These are phyloP conservation scores for Masticophis lateralis DNA, from an alignment of 2,797 vertebrate genomes.

Conservation along the genomic window DNA sequence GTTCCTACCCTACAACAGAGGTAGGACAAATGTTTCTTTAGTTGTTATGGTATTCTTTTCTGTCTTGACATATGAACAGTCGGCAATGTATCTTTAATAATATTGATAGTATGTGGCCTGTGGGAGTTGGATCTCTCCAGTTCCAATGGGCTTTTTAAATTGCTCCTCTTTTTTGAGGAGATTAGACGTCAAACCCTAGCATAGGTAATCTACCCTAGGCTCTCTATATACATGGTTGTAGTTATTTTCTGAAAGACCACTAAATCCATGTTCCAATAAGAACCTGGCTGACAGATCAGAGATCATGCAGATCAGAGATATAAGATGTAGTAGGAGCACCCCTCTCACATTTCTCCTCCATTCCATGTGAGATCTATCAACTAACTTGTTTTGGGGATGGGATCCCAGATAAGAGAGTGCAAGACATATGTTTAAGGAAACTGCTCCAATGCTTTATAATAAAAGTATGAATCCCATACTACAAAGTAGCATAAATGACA, in stretches of 20 bases:
- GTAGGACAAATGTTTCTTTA: neutral
- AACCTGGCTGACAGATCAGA: neutral
- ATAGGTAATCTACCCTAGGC: neutral
- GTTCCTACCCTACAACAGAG: neutral
- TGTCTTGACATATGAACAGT: neutral
- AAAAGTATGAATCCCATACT: neutral
- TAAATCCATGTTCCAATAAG: neutral
- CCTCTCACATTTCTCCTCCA: neutral
- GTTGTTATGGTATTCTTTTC: neutral
- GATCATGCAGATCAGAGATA: neutral
- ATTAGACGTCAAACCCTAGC: neutral
- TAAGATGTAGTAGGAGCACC: neutral
- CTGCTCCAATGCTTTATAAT: neutral
- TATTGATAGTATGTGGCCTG: neutral
- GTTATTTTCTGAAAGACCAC: neutral
- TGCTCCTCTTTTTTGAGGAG: neutral
- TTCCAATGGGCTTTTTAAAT: neutral
- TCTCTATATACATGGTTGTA: neutral
- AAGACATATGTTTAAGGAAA: neutral
- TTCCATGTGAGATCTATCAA: neutral
- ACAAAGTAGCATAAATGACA: neutral
- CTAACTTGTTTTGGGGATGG: neutral
- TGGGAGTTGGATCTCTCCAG: neutral
- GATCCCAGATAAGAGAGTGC: neutral
- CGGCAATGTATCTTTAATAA: neutral